Evolutionary conservation across 2,113 vertebrate species (phyloP), one percentile per base, ranked within the genome.

Genomic region (Halcyon senegalensis): DNA sequence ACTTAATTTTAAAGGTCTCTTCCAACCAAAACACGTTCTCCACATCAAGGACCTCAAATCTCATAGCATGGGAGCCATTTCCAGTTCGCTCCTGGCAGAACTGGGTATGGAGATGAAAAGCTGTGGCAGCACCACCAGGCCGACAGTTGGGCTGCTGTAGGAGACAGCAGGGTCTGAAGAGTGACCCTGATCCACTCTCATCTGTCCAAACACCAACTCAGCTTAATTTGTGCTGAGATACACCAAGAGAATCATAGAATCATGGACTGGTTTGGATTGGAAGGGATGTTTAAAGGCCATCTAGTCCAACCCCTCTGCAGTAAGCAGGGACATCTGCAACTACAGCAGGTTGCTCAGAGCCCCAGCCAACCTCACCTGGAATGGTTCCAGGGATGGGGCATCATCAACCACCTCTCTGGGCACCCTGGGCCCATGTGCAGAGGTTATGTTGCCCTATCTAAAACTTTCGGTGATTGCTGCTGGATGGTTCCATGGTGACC

Each of bases 11-110:
- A 16, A 30, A 31, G 30, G 30, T 31, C 55, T 56, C 55, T 56
- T 56, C 30, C 55, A 56, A 56, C 30, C 30, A 56, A 56, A 11
- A 56, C 30, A 33, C 12, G 43, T 44, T 37, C 58, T 43, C 15
- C 16, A 9, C 25, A 27, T 27, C 23, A 18, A 37, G 25, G 20
- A 24, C 35, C 51, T 21, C 8, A 5, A 55, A 28, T 21, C 19
- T 21, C 19, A 3, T 5, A 16, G 51, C 10, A 10, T 0, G 11
- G 58, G 28, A 83, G 7, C 9, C 1, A 0, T 2, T 18, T 6
- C 25, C 68, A 50, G n/a, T 8, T 51, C 19, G 20, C 44, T 35
- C n/a, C 11, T 10, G 16, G 48, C n/a, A 33, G 56, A 31, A 33
- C 3, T 6, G 11, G 2, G 3, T 15, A 13, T 0, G 11, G n/a